Evolutionary conservation across 2,888 invertebrate genomes (phyloP).

Genomic region (Drosophila niveifrons): DNA sequence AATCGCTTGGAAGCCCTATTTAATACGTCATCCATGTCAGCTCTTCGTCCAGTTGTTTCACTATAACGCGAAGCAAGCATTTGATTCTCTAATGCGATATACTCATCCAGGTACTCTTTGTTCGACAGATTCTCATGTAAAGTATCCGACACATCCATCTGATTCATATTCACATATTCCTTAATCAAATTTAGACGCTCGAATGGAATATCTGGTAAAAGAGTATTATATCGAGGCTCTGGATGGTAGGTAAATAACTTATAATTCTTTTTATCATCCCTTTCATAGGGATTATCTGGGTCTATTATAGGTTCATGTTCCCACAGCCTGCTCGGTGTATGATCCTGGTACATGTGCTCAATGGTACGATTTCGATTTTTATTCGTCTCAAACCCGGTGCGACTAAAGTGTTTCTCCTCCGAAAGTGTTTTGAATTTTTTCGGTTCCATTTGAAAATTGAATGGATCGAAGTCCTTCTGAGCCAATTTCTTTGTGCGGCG

Average conservation of each 20-base stretch:
- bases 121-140: constrained; percentile 65
- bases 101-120: constrained; percentile 79
- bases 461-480: constrained; percentile 70
- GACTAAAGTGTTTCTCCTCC: constrained; percentile 72
- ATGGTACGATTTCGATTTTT: constrained; percentile 44
- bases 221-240: constrained; percentile 84
- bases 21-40: not conserved
- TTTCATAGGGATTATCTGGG: constrained; percentile 79
- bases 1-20: constrained; percentile 24
- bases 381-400: constrained; percentile 31
- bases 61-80: constrained; percentile 68
- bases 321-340: constrained; percentile 80
- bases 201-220: constrained; percentile 82
- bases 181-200: constrained; percentile 82
- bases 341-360: constrained; percentile 73
- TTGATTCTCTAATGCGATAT: constrained; percentile 81
- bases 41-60: constrained; percentile 6
- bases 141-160: constrained; percentile 47
- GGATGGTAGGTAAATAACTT: constrained; percentile 82
- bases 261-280: constrained; percentile 83
- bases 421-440: constrained; percentile 75
- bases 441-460: constrained; percentile 71
- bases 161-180: constrained; percentile 79
- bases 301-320: constrained; percentile 79
- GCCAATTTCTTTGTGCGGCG: constrained; percentile 71